Evolutionary conservation across 2,113 vertebrate genomes (phyloP).

Genomic region (Corapipo altera): DNA sequence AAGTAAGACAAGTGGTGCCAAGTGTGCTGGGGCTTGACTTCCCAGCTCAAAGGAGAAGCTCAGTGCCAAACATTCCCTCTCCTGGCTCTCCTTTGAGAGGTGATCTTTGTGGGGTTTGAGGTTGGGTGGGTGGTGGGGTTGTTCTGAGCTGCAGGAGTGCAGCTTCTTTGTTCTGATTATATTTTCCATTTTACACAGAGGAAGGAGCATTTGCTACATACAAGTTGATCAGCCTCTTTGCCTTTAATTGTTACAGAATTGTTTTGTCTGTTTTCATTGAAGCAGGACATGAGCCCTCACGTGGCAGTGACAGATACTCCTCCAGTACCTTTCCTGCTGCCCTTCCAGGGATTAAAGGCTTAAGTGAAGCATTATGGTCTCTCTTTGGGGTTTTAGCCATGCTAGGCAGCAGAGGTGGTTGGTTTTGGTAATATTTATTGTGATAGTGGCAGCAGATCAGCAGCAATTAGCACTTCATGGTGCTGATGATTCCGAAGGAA

Average conservation of each 20-base stretch:
- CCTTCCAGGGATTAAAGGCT: not conserved
- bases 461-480: rapidly evolving
- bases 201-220: not conserved
- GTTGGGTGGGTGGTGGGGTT: not conserved
- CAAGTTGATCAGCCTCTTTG: not conserved
- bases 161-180: not conserved
- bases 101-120: not conserved
- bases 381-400: not conserved
- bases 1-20: slow-evolving; percentile 72
- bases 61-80: not conserved
- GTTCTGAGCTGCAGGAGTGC: not conserved
- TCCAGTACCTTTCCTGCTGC: not conserved
- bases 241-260: not conserved
- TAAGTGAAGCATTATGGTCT: not conserved
- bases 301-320: not conserved
- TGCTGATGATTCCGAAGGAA: not conserved
- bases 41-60: rapidly evolving
- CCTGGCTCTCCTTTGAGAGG: not conserved
- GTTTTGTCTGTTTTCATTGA: rapidly evolving
- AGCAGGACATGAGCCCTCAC: rapidly evolving
- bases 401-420: not conserved
- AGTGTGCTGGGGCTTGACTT: rapidly evolving
- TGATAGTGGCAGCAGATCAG: not conserved
- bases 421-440: not conserved
- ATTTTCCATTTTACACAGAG: not conserved